These are phyloP conservation scores for Chinchilla lanigera DNA, from an alignment of 2,113 vertebrate species.

Conservation along the genomic window DNA sequence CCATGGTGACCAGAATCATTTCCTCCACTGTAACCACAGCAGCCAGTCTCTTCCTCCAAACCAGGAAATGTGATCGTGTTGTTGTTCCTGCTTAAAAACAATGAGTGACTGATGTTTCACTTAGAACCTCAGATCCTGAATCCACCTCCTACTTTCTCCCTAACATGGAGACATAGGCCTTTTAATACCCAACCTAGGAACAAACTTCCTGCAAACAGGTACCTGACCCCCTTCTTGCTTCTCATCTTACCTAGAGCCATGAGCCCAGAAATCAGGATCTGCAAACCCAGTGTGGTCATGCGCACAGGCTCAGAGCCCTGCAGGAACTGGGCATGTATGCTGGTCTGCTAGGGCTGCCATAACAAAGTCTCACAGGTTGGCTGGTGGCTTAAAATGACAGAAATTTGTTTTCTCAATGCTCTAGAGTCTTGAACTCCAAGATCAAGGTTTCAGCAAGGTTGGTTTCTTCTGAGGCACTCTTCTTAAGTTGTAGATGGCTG, in stretches of 20 bases:
- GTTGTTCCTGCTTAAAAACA: neutral
- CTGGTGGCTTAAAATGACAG: neutral
- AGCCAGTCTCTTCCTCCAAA: neutral
- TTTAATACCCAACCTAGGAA: neutral
- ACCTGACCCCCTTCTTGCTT: neutral
- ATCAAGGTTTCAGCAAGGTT: neutral
- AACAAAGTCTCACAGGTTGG: neutral
- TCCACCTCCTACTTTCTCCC: neutral
- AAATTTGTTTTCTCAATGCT: neutral
- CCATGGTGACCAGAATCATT: neutral
- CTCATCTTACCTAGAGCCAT: neutral
- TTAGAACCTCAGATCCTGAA: neutral
- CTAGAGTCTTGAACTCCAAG: neutral
- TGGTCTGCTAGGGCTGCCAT: neutral
- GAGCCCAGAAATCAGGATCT: neutral
- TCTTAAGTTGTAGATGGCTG: neutral
- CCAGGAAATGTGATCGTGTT: neutral
- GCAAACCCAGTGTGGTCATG: accelerated
- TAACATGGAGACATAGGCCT: neutral
- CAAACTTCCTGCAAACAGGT: neutral
- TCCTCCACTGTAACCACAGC: neutral
- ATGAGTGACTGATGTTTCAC: neutral
- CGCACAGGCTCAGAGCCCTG: neutral
- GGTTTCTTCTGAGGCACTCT: neutral
- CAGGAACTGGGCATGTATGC: neutral